These are phyloP conservation scores for Hippoglossus hippoglossus DNA, from an alignment of 2,797 vertebrate genomes.

Conservation along the genomic window DNA sequence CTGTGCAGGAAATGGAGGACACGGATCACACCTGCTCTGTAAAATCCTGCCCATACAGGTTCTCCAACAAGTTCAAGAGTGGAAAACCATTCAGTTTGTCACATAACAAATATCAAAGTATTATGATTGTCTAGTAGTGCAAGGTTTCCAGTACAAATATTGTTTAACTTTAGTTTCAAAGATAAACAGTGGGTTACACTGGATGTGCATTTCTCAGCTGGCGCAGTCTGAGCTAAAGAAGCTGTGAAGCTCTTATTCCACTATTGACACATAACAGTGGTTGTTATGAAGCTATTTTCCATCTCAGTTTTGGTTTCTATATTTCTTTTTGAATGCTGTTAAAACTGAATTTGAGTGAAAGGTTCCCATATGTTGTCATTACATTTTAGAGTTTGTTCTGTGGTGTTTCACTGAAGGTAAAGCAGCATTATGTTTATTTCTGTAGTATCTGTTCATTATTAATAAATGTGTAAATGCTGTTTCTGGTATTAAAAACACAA, in stretches of 20 bases:
- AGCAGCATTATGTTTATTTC: background rate
- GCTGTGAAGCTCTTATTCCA: background rate
- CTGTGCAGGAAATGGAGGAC: slow-evolving; percentile 29
- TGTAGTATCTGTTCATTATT: slow-evolving; percentile 3
- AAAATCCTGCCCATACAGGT: background rate
- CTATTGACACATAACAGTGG: too few species aligned
- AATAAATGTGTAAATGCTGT: slow-evolving; percentile 16
- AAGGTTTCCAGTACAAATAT: background rate
- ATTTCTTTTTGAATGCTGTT: background rate
- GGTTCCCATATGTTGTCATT: background rate
- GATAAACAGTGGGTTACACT: background rate
- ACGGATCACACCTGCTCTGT: background rate
- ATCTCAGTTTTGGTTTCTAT: background rate
- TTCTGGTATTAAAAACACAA: background rate
- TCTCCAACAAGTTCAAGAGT: background rate
- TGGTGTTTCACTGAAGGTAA: background rate
- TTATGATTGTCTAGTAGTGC: background rate
- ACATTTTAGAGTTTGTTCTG: background rate
- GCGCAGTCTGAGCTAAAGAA: background rate
- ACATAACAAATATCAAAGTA: background rate
- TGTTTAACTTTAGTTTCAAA: background rate
- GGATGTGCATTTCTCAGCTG: background rate
- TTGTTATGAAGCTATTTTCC: too few species aligned
- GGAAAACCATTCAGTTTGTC: background rate
- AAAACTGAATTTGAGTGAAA: background rate